Percentiles rank a stretch among this genome's conserved stretches.
Evolutionary conservation across 1,140 invertebrate genomes (phyloP).

Genomic region (Akabosia matsudoensis): DNA sequence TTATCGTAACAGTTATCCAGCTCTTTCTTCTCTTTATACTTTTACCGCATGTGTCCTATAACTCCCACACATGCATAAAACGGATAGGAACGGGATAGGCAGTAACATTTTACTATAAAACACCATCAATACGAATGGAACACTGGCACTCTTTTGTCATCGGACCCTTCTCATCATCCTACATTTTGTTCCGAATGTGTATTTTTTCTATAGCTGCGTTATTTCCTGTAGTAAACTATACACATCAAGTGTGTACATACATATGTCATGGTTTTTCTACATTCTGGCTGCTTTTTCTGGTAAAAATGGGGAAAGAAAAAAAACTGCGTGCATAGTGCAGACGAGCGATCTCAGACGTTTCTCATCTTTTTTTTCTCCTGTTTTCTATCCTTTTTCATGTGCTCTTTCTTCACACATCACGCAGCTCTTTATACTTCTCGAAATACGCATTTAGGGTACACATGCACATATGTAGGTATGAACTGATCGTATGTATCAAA

Average conservation of each 20-base stretch:
- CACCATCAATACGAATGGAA: background rate
- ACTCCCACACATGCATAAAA: too few relatives aligned
- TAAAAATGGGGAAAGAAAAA: background rate
- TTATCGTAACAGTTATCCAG: too few relatives aligned
- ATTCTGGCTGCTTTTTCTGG: background rate
- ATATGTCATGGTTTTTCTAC: background rate
- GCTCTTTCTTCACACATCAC: background rate
- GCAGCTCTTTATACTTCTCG: background rate
- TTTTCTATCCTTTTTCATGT: background rate
- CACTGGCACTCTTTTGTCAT: conserved; percentile 17
- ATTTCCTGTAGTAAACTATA: too few relatives aligned
- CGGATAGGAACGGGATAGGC: too few relatives aligned
- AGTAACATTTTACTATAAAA: background rate
- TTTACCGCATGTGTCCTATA: too few relatives aligned
- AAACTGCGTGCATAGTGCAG: conserved; percentile 1
- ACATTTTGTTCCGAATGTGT: background rate
- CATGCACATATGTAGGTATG: background rate
- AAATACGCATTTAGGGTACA: background rate
- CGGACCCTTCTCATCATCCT: conserved; percentile 1
- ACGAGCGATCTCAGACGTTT: background rate
- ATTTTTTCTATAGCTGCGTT: background rate
- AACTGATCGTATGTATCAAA: background rate
- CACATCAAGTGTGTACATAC: too few relatives aligned
- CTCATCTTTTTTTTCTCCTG: background rate
- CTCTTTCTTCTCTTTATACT: too few relatives aligned